Percentiles rank a stretch among this genome's conserved stretches.
Evolutionary conservation across 2,797 vertebrate genomes (phyloP).

Genomic region (Cheirogaleus major): DNA sequence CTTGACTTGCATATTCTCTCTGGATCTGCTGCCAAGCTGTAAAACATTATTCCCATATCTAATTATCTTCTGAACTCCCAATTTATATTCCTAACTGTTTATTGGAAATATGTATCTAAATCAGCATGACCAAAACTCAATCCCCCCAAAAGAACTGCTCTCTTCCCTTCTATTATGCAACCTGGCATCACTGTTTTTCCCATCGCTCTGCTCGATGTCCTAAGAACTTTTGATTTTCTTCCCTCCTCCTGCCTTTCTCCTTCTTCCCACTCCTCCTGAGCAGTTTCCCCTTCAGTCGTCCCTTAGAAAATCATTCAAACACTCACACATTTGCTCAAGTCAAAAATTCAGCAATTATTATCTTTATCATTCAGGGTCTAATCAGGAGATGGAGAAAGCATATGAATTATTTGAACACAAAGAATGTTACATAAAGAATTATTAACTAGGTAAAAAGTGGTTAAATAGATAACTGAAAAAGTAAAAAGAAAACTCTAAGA

Average conservation of each 20-base stretch:
- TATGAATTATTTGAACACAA: neutral
- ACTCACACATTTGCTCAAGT: neutral
- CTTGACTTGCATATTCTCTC: neutral
- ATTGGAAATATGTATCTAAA: neutral
- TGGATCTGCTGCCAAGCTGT: neutral
- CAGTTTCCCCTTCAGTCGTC: neutral
- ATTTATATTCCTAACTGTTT: neutral
- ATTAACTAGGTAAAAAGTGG: neutral
- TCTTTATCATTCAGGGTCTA: neutral
- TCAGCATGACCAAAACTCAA: neutral
- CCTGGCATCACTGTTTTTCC: neutral
- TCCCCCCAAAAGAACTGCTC: neutral
- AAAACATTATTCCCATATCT: neutral
- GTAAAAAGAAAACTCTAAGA: neutral
- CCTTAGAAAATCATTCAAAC: neutral
- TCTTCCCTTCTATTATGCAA: neutral
- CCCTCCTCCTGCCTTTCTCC: neutral
- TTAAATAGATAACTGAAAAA: neutral
- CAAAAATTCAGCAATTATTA: neutral
- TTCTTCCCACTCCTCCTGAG: neutral
- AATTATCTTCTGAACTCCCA: neutral
- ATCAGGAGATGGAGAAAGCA: neutral
- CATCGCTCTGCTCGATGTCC: no score
- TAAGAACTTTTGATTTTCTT: neutral
- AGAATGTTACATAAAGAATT: neutral